A percentile compares a stretch with the other conserved stretches of the same genome.
Conservation (phyloP, 2,113 vertebrate genomes). For the Dromaius novaehollandiae region DNA sequence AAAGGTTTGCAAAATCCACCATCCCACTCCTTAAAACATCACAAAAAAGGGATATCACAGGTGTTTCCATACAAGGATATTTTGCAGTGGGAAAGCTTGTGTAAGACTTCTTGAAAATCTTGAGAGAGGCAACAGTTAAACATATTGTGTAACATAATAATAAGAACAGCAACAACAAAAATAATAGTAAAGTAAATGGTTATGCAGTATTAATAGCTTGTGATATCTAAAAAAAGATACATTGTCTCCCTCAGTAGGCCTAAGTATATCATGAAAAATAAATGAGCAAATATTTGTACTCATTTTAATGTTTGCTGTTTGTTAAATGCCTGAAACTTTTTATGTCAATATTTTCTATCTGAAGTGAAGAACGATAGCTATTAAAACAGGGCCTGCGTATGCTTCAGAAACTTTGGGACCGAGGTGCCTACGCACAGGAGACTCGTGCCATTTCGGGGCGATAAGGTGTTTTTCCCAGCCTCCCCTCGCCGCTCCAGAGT, state of each 20-base stretch:
- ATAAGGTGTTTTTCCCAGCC: neutral
- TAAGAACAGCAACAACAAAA: neutral
- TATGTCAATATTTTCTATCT: neutral
- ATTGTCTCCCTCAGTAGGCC: neutral
- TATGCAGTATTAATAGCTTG: neutral
- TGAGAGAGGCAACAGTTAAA: neutral
- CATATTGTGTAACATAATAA: neutral
- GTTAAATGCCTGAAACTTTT: neutral
- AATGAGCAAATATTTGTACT: neutral
- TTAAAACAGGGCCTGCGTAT: neutral
- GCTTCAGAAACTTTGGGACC: neutral
- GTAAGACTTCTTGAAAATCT: neutral
- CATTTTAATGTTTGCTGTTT: neutral
- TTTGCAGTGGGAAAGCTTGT: neutral
- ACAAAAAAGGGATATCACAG: neutral
- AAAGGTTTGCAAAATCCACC: neutral
- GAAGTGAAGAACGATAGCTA: neutral
- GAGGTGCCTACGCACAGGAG: too few species aligned
- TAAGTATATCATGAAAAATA: neutral
- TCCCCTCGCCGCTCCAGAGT: neutral
- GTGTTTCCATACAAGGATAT: neutral
- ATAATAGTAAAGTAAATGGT: neutral
- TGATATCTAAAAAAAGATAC: neutral
- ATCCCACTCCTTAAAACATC: neutral
- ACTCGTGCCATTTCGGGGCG: neutral